These are phyloP conservation scores for Eulithis testata DNA, from an alignment of 2,888 invertebrate genomes.

Conservation along the genomic window DNA sequence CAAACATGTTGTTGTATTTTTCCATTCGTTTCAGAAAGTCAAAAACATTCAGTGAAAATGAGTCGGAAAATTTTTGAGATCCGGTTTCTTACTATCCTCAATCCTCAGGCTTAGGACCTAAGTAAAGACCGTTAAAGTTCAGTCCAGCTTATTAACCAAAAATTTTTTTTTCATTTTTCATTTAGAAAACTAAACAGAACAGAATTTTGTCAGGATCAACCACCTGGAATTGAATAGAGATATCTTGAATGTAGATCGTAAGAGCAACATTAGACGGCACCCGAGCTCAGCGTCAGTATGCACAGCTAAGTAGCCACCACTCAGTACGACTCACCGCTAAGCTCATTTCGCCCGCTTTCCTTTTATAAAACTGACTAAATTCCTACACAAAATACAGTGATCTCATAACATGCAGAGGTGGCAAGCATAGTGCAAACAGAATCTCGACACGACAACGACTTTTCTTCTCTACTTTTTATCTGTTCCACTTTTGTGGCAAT, in stretches of 20 bases:
- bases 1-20: no score
- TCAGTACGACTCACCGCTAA: constrained; percentile 69
- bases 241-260: background rate
- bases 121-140: no score
- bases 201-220: background rate
- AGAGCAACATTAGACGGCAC: constrained; percentile 1
- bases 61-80: no score
- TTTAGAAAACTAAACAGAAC: background rate
- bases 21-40: no score
- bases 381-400: constrained; percentile 60
- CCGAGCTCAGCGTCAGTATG: constrained; percentile 11
- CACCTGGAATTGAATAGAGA: background rate
- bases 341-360: constrained; percentile 77
- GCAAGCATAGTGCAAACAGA: background rate
- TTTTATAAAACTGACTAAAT: constrained; percentile 82
- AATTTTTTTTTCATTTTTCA: no score
- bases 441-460: no score
- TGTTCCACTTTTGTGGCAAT: no score
- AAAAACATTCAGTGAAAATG: no score
- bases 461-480: no score
- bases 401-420: constrained; percentile 36
- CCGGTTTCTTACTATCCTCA: no score
- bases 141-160: no score
- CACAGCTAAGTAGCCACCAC: constrained; percentile 67
- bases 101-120: no score